phyloP scores from a whole-genome alignment of 92 coral and sea anemone genomes.

The Siderastrea radians region DNA sequence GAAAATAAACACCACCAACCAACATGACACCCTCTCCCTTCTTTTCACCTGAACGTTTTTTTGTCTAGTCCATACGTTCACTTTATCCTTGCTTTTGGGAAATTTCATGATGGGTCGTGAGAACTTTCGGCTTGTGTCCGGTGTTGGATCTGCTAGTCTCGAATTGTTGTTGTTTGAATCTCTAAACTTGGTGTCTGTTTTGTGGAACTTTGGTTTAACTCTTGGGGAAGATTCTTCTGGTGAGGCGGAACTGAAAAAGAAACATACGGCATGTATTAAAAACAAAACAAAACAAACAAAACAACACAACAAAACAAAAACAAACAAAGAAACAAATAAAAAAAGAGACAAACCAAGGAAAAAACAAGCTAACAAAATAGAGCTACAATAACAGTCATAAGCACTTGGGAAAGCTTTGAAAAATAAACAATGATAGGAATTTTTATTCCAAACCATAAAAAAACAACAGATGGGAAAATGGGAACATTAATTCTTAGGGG shows the following conservation, averaged over 20 bases:
- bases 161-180: neutral
- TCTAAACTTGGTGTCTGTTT: slow-evolving; percentile 6
- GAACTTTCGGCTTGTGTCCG: slow-evolving; percentile 23
- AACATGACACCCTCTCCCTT: slow-evolving; percentile 33
- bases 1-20: slow-evolving; percentile 41
- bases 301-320: neutral
- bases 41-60: slow-evolving; percentile 5
- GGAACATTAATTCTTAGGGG: no score
- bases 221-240: slow-evolving; percentile 24
- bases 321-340: neutral
- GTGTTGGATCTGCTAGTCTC: neutral
- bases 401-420: no score
- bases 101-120: slow-evolving; percentile 36
- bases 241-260: slow-evolving; percentile 19
- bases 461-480: no score
- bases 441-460: no score
- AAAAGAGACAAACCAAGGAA: neutral
- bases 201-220: slow-evolving; percentile 29
- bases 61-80: slow-evolving; percentile 45
- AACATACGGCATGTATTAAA: neutral
- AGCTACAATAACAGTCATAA: no score
- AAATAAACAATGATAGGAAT: no score
- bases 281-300: neutral
- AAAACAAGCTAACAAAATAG: no score
- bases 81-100: slow-evolving; percentile 55